Evolutionary conservation across 1,140 invertebrate species (phyloP).

Genomic region (Bombus waltoni): DNA sequence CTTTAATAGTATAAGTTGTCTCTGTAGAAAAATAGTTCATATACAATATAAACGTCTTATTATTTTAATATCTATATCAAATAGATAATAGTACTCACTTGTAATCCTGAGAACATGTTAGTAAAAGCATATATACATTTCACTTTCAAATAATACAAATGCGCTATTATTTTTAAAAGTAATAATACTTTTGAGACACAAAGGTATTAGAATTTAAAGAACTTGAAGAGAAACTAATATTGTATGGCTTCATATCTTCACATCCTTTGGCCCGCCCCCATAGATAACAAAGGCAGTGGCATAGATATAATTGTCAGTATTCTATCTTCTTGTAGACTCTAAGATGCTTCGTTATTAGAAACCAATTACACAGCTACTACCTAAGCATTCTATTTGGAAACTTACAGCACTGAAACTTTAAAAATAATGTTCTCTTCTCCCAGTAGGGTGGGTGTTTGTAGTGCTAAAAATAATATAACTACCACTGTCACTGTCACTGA

Average conservation of each 20-base stretch:
- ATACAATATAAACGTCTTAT: background rate
- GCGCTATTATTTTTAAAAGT: background rate
- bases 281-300: slow-evolving; percentile 51
- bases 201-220: background rate
- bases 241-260: slow-evolving; percentile 20
- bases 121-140: background rate
- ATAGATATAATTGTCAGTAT: slow-evolving; percentile 36
- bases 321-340: slow-evolving; percentile 40
- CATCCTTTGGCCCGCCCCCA: slow-evolving; percentile 48
- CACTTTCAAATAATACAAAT: background rate
- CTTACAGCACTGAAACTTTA: slow-evolving; percentile 40
- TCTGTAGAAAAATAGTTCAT: slow-evolving; percentile 36
- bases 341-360: background rate
- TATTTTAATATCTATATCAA: background rate
- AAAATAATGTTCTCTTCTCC: slow-evolving; percentile 55
- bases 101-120: slow-evolving; percentile 33
- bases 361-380: background rate
- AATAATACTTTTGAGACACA: background rate
- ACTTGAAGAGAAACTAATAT: slow-evolving; percentile 7
- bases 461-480: slow-evolving; percentile 47
- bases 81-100: slow-evolving; percentile 10
- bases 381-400: background rate
- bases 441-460: slow-evolving; percentile 31
- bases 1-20: slow-evolving; percentile 45
- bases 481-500: slow-evolving; percentile 6